Percentiles rank a stretch among this genome's conserved stretches.
Evolutionary conservation across 2,888 invertebrate species (phyloP).

Genomic region (Eristalis pertinax): DNA sequence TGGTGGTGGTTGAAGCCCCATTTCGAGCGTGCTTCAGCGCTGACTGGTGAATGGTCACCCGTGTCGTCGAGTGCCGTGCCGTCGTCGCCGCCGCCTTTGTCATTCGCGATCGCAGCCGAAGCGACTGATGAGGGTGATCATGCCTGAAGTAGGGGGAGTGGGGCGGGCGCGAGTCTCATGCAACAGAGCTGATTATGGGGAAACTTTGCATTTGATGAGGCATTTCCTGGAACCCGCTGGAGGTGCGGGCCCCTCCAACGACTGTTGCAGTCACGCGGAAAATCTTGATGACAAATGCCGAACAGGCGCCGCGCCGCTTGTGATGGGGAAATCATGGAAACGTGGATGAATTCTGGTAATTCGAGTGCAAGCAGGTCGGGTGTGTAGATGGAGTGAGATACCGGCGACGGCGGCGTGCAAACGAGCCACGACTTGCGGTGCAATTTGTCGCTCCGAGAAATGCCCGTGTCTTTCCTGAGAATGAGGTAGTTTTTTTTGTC

Average conservation of each 20-base stretch:
- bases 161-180: not conserved
- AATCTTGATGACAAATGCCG: slow-evolving; percentile 13
- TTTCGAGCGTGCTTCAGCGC: not conserved
- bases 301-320: not conserved
- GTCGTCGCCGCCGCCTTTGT: not conserved
- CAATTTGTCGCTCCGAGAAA: slow-evolving; percentile 10
- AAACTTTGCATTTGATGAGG: slow-evolving; percentile 11
- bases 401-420: slow-evolving; percentile 25
- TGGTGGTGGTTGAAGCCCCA: not conserved
- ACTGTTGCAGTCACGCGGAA: not conserved
- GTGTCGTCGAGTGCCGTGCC: no score
- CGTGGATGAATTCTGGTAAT: slow-evolving; percentile 41
- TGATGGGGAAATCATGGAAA: slow-evolving; percentile 53
- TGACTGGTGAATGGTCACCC: not conserved
- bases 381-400: no score
- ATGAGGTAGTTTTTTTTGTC: not conserved
- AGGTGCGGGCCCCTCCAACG: not conserved
- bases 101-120: no score
- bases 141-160: not conserved
- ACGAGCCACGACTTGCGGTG: slow-evolving; percentile 40
- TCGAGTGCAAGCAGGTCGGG: slow-evolving; percentile 14
- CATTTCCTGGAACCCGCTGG: slow-evolving; percentile 45
- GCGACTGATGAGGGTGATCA: not conserved
- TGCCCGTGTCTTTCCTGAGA: not conserved
- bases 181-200: not conserved